Percentiles rank a stretch among this genome's conserved stretches.
Evolutionary conservation across 1,140 invertebrate species (phyloP).

Genomic region (Vanessa atalanta): DNA sequence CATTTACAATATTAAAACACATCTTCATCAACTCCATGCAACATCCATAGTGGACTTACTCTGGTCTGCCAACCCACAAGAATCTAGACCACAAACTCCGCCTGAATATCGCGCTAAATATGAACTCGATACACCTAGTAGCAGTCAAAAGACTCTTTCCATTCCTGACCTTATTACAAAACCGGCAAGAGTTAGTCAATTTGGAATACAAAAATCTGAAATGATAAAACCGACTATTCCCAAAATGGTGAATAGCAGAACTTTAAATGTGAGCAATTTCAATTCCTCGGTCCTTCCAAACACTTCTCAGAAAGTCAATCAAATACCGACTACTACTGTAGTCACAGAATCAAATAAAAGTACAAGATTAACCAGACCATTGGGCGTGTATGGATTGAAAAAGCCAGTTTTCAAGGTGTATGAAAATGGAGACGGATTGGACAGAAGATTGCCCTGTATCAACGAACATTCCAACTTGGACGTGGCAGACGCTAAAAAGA

Average conservation of each 20-base stretch:
- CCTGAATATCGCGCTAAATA: constrained; percentile 58
- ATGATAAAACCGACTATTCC: constrained; percentile 17
- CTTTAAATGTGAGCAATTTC: constrained; percentile 2
- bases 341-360: constrained; percentile 27
- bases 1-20: constrained; percentile 70
- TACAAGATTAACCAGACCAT: constrained; percentile 29
- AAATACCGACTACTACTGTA: neutral
- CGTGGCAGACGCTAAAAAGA: constrained; percentile 40
- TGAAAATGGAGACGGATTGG: constrained; percentile 61
- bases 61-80: constrained; percentile 57
- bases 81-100: constrained; percentile 55
- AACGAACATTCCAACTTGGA: constrained; percentile 65
- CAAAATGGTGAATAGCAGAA: constrained; percentile 17
- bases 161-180: constrained; percentile 25
- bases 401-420: constrained; percentile 56
- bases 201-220: constrained; percentile 29
- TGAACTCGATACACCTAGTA: constrained; percentile 40
- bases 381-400: constrained; percentile 38
- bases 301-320: neutral
- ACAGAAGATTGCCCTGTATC: constrained; percentile 60
- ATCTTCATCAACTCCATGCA: constrained; percentile 54
- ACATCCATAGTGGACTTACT: constrained; percentile 55
- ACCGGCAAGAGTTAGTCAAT: constrained; percentile 12
- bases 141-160: constrained; percentile 22
- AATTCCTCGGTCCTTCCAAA: neutral